A percentile compares a stretch with the other conserved stretches of the same genome.
Conservation (phyloP, 2,888 invertebrate genomes). For the Chrysolina americana region DNA sequence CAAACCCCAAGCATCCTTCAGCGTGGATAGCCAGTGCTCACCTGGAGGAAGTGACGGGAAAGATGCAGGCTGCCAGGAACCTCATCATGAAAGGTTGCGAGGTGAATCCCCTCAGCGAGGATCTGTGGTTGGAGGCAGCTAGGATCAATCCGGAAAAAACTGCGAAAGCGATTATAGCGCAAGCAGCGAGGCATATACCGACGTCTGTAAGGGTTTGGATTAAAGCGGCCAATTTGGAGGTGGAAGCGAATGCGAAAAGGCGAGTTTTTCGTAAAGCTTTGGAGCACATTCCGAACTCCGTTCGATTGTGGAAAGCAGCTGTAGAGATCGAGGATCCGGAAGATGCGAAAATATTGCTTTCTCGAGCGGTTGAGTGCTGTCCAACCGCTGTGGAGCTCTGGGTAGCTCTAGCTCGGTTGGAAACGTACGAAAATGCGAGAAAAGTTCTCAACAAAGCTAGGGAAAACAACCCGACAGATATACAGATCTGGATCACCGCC, state of each 20-base stretch:
- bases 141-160: constrained; percentile 94
- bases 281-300: constrained; percentile 98
- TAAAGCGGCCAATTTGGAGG: constrained; percentile 96
- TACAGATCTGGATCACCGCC: constrained; percentile 99
- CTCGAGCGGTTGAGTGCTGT: constrained; percentile 99
- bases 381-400: constrained; percentile 96
- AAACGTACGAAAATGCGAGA: constrained; percentile 97
- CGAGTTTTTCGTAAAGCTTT: constrained; percentile 95
- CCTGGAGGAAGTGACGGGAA: constrained; percentile 97
- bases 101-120: constrained; percentile 96
- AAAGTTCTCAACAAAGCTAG: constrained; percentile 98
- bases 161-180: constrained; percentile 95
- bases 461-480: constrained; percentile 98
- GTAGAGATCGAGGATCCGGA: constrained; percentile 98
- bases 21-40: constrained; percentile 99
- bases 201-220: constrained; percentile 84
- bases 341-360: constrained; percentile 95
- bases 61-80: constrained; percentile 95
- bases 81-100: constrained; percentile 99
- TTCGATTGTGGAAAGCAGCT: constrained; percentile 98
- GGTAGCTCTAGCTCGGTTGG: constrained; percentile 91
- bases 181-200: constrained; percentile 95
- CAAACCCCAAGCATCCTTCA: constrained; percentile 99
- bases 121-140: constrained; percentile 98
- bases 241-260: constrained; percentile 93